Conservation (phyloP, 2,113 vertebrate genomes). For the Anguilla rostrata region DNA sequence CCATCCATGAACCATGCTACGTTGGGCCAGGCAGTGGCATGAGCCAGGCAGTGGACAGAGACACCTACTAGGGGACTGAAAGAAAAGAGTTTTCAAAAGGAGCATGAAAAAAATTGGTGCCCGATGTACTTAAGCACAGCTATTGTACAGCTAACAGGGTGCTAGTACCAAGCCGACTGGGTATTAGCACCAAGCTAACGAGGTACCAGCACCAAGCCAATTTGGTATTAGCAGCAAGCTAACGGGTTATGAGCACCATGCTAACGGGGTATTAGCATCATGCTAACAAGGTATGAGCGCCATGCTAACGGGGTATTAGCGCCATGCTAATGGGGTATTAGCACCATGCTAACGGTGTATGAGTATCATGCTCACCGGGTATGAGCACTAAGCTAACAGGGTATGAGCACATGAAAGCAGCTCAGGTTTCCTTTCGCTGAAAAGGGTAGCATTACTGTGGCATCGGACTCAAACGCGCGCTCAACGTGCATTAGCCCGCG, state of each 20-base stretch:
- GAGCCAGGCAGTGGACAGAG: background rate
- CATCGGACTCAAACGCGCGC: conserved; percentile 21
- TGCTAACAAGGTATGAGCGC: background rate
- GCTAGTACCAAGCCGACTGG: too few species aligned
- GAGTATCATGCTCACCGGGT: background rate
- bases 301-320: too few species aligned
- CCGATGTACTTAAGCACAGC: too few species aligned
- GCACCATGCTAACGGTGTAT: background rate
- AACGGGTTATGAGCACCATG: background rate
- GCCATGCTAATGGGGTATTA: background rate
- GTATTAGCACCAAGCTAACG: background rate
- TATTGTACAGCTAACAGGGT: too few species aligned
- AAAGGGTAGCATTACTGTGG: conserved; percentile 22
- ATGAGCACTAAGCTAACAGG: conserved; percentile 3
- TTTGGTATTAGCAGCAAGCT: background rate
- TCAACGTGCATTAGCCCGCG: conserved; percentile 20
- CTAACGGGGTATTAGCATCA: background rate
- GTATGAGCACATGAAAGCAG: conserved; percentile 2
- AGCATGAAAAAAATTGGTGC: background rate
- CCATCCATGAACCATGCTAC: background rate
- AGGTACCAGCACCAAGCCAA: background rate
- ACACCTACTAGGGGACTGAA: background rate
- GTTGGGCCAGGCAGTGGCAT: background rate
- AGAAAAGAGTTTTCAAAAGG: background rate
- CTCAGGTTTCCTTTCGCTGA: conserved; percentile 17